Percentiles rank a stretch among this genome's conserved stretches.
Conservation (phyloP, 2,797 vertebrate genomes). For the Orientallactaga sibirica region DNA sequence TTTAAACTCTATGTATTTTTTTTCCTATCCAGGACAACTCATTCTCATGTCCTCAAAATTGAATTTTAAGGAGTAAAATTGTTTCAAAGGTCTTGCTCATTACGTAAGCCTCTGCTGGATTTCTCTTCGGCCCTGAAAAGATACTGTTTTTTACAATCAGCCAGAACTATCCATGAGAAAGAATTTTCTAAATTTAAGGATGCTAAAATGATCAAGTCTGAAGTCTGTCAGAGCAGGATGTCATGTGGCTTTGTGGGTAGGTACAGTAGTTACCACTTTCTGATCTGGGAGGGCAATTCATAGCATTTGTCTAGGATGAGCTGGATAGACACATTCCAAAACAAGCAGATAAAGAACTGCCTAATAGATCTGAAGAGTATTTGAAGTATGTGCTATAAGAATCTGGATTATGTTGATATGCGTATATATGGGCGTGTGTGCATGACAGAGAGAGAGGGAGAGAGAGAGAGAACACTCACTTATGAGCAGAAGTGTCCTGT, state of each 20-base stretch:
- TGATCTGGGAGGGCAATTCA: background rate
- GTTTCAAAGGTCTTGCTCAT: constrained; percentile 43
- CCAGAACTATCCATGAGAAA: constrained; percentile 21
- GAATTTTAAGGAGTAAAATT: constrained; percentile 55
- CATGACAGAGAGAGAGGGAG: background rate
- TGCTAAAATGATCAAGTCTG: constrained; percentile 43
- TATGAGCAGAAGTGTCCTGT: background rate
- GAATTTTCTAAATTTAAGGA: constrained; percentile 61
- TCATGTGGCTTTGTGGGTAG: background rate
- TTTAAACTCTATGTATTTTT: background rate
- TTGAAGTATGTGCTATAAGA: background rate
- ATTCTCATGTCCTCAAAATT: constrained; percentile 4
- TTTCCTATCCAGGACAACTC: background rate
- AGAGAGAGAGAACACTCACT: background rate
- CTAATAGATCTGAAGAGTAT: background rate
- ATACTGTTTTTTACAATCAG: constrained; percentile 62
- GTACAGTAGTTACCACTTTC: background rate
- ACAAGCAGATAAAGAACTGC: background rate
- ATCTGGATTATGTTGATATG: background rate
- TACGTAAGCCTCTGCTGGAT: constrained; percentile 36
- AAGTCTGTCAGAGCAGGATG: background rate
- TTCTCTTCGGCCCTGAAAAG: constrained; percentile 49
- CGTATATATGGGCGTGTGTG: background rate
- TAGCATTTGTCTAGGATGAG: background rate
- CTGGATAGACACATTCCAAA: background rate